Evolutionary conservation across 2,113 vertebrate genomes (phyloP), one percentile per base, ranked within the genome.

Genomic region (Triplophysa siluroides): DNA sequence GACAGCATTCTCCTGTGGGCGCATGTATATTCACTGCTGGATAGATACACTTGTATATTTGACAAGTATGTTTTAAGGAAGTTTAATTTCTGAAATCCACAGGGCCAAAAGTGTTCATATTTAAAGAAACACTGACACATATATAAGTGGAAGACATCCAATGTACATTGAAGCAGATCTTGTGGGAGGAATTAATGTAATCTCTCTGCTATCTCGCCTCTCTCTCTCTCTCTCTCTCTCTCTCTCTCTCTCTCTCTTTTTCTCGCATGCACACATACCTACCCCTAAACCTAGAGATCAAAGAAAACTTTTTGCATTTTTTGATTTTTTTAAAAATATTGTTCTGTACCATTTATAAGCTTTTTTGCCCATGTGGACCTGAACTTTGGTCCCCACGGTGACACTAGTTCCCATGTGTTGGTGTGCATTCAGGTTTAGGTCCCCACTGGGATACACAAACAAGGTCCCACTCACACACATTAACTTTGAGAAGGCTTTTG

Each of bases 401-500:
- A 29, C 26, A 3, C 26, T n/a, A n/a, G n/a, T n/a, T n/a, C n/a
- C n/a, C n/a, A n/a, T n/a, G n/a, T n/a, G n/a, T n/a, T n/a, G n/a
- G n/a, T n/a, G n/a, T n/a, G n/a, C n/a, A n/a, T n/a, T n/a, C n/a
- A n/a, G n/a, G n/a, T n/a, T n/a, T n/a, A n/a, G n/a, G n/a, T n/a
- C n/a, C n/a, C n/a, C n/a, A n/a, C n/a, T n/a, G n/a, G n/a, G n/a
- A n/a, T n/a, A n/a, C 26, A 33, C 4, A 58, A 52, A 58, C 70
- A 45, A n/a, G n/a, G n/a, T n/a, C n/a, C n/a, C 23, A 23, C 43
- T 64, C 29, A 4, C 29, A 29, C 3, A 4, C 3, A 29, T 0
- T 4, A 3, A 4, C 29, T 50, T 80, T 75, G 33, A 75, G 63
- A 65, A 67, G 63, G 56, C 79, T 50, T 60, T 81, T 64, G 58